These are phyloP conservation scores for Zaprionus vittiger DNA, from an alignment of 1,140 invertebrate species.

Conservation along the genomic window DNA sequence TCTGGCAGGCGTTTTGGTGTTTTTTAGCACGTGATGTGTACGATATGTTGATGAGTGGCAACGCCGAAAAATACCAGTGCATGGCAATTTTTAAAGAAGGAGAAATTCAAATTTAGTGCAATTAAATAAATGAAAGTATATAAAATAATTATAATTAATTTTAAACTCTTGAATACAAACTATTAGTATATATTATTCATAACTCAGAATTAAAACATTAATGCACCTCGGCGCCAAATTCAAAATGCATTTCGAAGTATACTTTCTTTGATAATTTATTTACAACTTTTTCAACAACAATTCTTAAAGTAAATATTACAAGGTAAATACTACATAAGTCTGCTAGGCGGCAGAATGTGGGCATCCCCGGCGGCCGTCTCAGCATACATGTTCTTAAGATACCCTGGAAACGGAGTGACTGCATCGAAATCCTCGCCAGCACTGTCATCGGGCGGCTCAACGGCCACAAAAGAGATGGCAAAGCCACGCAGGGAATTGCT, in stretches of 20 bases:
- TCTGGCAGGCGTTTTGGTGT: slow-evolving; percentile 34
- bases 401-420: slow-evolving; percentile 81
- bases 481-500: slow-evolving; percentile 96
- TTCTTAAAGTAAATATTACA: neutral
- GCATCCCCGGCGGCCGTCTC: slow-evolving; percentile 40
- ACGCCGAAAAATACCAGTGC: neutral
- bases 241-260: neutral
- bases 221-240: neutral
- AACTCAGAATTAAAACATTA: too few relatives aligned
- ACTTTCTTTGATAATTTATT: slow-evolving; percentile 49
- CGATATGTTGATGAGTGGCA: neutral
- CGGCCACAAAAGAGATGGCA: slow-evolving; percentile 92
- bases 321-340: slow-evolving; percentile 23
- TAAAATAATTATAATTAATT: neutral
- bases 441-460: slow-evolving; percentile 86
- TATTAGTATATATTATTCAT: too few relatives aligned
- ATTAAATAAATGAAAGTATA: neutral
- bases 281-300: slow-evolving; percentile 64
- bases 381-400: slow-evolving; percentile 77
- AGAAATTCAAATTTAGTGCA: neutral
- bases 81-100: slow-evolving; percentile 5
- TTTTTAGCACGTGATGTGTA: slow-evolving; percentile 13
- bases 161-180: too few relatives aligned
- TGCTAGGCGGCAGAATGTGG: slow-evolving; percentile 50
- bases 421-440: slow-evolving; percentile 70